Evolutionary conservation across 2,888 invertebrate species (phyloP), one percentile per base, ranked within the genome.

Genomic region (Drosophila macrothrix): DNA sequence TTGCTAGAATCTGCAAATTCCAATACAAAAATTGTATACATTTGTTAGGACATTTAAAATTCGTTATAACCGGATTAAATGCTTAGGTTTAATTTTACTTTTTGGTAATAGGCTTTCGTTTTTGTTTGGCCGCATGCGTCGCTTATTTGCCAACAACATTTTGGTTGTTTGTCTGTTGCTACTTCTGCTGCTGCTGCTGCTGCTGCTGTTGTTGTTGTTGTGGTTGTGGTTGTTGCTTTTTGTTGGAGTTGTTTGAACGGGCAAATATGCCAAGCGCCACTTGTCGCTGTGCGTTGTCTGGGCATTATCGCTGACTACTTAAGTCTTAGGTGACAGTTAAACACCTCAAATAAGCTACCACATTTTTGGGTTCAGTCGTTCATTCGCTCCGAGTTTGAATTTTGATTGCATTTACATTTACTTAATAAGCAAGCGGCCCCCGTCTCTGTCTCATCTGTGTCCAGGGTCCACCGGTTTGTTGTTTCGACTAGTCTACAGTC

Each of bases 281-380:
- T 77, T 80, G 80, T 80, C 78, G 68, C 61, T 64, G 61, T 58
- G 6, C 50, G 41, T 64, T 61, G 67, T 71, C 59, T 60, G 43
- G 61, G 64, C 61, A 62, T 80, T 78, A 71, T 82, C 78, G 68
- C 69, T 56, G 82, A 80, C 80, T 82, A 82, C 83, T 78, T 86
- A 88, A 88, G 86, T 86, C 86, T 86, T 88, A 91, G 89, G 88
- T 91, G 91, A 90, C 90, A 90, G 91, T 80, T 81, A 87, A 87
- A 90, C 91, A 90, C 91, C 90, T 91, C 76, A 79, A 88, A 84
- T 77, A 79, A 76, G 90, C 90, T 90, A 88, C 90, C 89, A 79
- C 84, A 88, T 90, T 90, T 89, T 84, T 74, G 64, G 65, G 52
- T 22, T 62, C 55, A 53, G 37, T 28, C n/a, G 39, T 41, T 56